A percentile compares a stretch with the other conserved stretches of the same genome.
Conservation (phyloP, 64 coral and sea anemone species). For the Stichodactyla mertensii region DNA sequence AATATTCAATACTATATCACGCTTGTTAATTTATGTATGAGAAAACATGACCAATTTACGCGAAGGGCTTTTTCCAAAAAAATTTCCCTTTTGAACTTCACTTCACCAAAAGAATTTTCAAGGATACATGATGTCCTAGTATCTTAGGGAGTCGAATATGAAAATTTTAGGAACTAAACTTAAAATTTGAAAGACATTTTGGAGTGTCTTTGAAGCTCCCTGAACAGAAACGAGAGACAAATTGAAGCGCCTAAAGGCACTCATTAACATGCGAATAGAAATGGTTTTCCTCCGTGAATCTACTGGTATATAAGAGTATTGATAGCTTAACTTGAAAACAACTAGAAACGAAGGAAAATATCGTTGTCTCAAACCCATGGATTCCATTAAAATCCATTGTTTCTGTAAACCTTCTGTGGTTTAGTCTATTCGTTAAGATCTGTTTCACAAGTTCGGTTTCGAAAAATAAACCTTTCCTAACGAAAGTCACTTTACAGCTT, state of each 20-base stretch:
- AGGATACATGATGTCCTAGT: not conserved
- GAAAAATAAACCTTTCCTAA: too few species aligned
- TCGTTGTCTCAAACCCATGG: not conserved
- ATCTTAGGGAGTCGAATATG: not conserved
- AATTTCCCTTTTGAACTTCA: not conserved
- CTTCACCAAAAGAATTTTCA: not conserved
- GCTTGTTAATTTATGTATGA: conserved; percentile 38
- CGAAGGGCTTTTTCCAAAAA: not conserved
- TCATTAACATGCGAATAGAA: conserved; percentile 27
- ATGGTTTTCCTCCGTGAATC: conserved; percentile 25
- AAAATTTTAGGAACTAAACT: not conserved
- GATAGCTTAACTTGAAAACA: conserved; percentile 1
- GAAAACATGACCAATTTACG: conserved; percentile 3
- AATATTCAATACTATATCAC: conserved; percentile 24
- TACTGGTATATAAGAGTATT: not conserved
- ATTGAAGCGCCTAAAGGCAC: conserved; percentile 7
- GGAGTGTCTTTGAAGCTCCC: conserved; percentile 5
- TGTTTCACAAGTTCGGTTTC: not conserved
- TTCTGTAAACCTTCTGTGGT: not conserved
- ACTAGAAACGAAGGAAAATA: not conserved
- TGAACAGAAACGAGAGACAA: not conserved
- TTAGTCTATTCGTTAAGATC: not conserved
- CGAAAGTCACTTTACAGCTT: not conserved
- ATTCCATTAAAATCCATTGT: not conserved
- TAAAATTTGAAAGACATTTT: conserved; percentile 14